Evolutionary conservation across 92 coral and sea anemone species (phyloP).

Genomic region (Epizoanthus fatuus): DNA sequence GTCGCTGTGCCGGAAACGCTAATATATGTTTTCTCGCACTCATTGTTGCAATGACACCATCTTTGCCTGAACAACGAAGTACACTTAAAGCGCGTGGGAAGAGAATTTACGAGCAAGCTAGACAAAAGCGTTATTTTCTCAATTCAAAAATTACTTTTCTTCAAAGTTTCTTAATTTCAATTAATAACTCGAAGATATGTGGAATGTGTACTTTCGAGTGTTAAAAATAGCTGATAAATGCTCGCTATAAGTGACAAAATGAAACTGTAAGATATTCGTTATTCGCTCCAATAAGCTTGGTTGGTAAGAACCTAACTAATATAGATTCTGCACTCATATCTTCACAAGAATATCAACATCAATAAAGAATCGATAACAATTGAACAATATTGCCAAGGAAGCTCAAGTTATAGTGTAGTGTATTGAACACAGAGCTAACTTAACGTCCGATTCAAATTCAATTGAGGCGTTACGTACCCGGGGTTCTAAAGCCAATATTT

Average conservation of each 20-base stretch:
- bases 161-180: background rate
- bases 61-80: background rate
- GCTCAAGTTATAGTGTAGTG: background rate
- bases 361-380: background rate
- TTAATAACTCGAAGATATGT: constrained; percentile 7
- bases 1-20: too few species aligned
- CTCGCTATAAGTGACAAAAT: background rate
- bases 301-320: background rate
- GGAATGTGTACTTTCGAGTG: background rate
- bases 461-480: background rate
- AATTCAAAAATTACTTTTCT: constrained; percentile 33
- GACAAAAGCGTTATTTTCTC: background rate
- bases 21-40: too few species aligned
- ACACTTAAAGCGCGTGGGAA: constrained; percentile 36
- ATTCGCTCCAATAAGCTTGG: background rate
- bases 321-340: background rate
- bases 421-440: background rate
- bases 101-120: background rate
- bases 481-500: background rate
- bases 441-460: constrained; percentile 17
- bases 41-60: too few species aligned
- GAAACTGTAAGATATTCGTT: background rate
- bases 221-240: background rate
- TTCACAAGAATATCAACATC: background rate
- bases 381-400: constrained; percentile 1